Percentiles rank a stretch among this genome's conserved stretches.
These are phyloP conservation scores for Drosophila suboccidentalis DNA, from an alignment of 2,888 invertebrate genomes.

Conservation along the genomic window DNA sequence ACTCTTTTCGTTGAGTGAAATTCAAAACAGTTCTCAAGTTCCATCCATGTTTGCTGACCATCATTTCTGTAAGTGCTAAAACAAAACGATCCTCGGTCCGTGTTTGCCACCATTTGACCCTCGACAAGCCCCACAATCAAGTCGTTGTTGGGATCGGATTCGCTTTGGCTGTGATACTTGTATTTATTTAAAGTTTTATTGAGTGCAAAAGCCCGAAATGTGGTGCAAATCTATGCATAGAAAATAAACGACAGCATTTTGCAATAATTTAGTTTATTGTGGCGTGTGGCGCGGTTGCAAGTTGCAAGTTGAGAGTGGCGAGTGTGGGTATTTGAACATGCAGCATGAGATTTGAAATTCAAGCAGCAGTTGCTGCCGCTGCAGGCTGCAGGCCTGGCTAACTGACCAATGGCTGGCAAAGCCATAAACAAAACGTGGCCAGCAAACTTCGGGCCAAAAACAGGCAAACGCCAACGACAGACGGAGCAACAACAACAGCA, in stretches of 20 bases:
- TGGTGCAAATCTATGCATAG: slow-evolving; percentile 73
- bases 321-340: slow-evolving; percentile 56
- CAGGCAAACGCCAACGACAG: slow-evolving; percentile 51
- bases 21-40: neutral
- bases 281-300: slow-evolving; percentile 40
- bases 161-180: slow-evolving; percentile 21
- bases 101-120: slow-evolving; percentile 20
- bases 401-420: slow-evolving; percentile 76
- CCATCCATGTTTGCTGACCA: neutral
- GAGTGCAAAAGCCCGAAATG: slow-evolving; percentile 70
- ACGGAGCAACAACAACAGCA: slow-evolving; percentile 43
- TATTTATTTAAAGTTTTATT: slow-evolving; percentile 68
- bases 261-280: slow-evolving; percentile 75
- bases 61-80: neutral
- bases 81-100: slow-evolving; percentile 18
- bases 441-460: slow-evolving; percentile 50
- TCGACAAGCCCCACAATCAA: slow-evolving; percentile 19
- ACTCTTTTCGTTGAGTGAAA: neutral
- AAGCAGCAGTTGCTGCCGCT: slow-evolving; percentile 56
- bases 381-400: slow-evolving; percentile 7
- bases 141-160: slow-evolving; percentile 42
- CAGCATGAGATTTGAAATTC: slow-evolving; percentile 73
- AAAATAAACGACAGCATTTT: slow-evolving; percentile 61
- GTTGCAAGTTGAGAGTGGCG: slow-evolving; percentile 11
- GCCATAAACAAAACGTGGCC: slow-evolving; percentile 77